Evolutionary conservation across 2,797 vertebrate genomes (phyloP).

Genomic region (Setipinna tenuifilis): DNA sequence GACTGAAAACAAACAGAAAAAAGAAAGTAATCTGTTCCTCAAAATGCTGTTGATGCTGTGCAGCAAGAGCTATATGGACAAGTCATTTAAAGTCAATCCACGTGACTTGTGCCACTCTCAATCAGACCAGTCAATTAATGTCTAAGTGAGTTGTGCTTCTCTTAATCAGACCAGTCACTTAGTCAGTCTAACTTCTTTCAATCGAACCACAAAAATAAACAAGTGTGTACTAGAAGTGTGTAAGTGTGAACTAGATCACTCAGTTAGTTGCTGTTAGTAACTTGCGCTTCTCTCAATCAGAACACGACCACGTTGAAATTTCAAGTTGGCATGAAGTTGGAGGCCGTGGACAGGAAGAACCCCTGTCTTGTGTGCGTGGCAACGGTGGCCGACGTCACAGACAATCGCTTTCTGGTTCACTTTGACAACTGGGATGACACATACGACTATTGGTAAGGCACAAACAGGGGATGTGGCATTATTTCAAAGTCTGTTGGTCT

Average conservation of each 20-base stretch:
- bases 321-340: constrained; percentile 85
- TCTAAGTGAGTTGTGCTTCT: too few species aligned
- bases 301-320: constrained; percentile 66
- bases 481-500: not conserved
- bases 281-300: constrained; percentile 50
- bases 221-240: too few species aligned
- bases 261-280: not conserved
- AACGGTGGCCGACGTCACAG: constrained; percentile 74
- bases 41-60: not conserved
- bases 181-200: too few species aligned
- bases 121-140: constrained; percentile 53
- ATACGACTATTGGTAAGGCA: constrained; percentile 86
- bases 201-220: too few species aligned
- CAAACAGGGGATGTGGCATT: not conserved
- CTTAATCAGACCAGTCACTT: too few species aligned
- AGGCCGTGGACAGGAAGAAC: constrained; percentile 89
- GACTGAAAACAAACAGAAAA: not conserved
- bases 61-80: not conserved
- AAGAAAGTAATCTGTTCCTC: not conserved
- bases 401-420: constrained; percentile 81
- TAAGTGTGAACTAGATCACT: too few species aligned
- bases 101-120: constrained; percentile 13
- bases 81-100: not conserved
- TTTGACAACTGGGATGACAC: constrained; percentile 92
- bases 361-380: constrained; percentile 85